Evolutionary conservation across 2,113 vertebrate genomes (phyloP), one percentile per base, ranked within the genome.

Genomic region (Euleptes europaea): DNA sequence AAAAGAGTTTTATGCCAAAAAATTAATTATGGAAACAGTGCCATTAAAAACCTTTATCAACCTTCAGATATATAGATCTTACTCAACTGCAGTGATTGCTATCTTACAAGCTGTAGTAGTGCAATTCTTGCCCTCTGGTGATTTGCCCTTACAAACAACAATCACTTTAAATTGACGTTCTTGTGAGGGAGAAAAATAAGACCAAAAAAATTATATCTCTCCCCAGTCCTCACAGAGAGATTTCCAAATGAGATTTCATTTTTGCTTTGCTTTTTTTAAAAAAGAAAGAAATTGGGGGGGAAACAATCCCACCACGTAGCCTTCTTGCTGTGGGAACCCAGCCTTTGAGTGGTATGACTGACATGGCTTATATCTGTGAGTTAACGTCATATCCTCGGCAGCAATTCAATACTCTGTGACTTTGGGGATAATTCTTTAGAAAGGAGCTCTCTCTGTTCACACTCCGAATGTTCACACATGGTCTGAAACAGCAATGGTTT

Each of bases 71-170:
- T 17, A 21, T 57, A 57, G 54, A 23, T 44, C 44, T 44, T 44
- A 44, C 85, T 85, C 21, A 5, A 44, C 78, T 78, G 63, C 88
- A 91, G 87, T 86, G 89, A 67, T 31, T 82, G 7, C 77, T 77
- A 47, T 81, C 78, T 90, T 72, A 89, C 90, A 44, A 10, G 11
- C 42, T 12, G 10, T 42, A 70, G 9, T 90, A 90, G 86, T 67
- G 40, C 47, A 42, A 51, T 87, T 57, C 17, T 71, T 21, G 33
- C 44, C 54, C 5, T 76, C 57, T 86, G 73, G 8, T 88, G 23
- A 44, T 93, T 90, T 84, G 91, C 91, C 87, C 84, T 88, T 86
- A 84, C 70, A 44, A 85, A 78, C 86, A 89, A 84, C 86, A 87
- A 82, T 35, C 51, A 83, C 88, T 47, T 26, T 80, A 54, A 2